Evolutionary conservation across 1,140 invertebrate genomes (phyloP).

Genomic region (Melitaea cinxia): DNA sequence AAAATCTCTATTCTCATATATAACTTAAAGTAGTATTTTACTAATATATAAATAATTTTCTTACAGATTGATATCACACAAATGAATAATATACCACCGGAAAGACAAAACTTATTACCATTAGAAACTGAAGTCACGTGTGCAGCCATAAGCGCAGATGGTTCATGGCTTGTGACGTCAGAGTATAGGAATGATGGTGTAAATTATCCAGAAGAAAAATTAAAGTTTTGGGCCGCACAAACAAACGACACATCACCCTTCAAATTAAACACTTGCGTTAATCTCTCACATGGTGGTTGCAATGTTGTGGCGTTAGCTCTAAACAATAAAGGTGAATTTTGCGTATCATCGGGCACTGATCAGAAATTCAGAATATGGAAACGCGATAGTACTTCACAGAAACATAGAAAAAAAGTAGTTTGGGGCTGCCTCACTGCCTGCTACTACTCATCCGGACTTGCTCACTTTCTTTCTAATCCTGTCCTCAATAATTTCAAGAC

Average conservation of each 20-base stretch:
- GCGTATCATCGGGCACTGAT: constrained; percentile 66
- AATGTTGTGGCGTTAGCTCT: constrained; percentile 64
- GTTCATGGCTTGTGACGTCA: constrained; percentile 66
- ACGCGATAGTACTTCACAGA: constrained; percentile 41
- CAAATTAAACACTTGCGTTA: constrained; percentile 67
- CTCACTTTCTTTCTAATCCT: constrained; percentile 52
- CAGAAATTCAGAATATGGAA: constrained; percentile 74
- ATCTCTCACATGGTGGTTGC: constrained; percentile 70
- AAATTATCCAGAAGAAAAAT: constrained; percentile 66
- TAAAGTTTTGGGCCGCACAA: constrained; percentile 66
- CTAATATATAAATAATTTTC: not conserved
- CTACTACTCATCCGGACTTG: constrained; percentile 69
- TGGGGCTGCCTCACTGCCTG: constrained; percentile 71
- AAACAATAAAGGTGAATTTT: constrained; percentile 61
- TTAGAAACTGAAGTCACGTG: constrained; percentile 73
- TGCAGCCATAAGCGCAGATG: constrained; percentile 57
- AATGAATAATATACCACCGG: constrained; percentile 68
- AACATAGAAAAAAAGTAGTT: constrained; percentile 39
- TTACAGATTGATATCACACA: constrained; percentile 77
- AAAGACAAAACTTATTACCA: constrained; percentile 70
- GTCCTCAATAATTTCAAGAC: constrained; percentile 63
- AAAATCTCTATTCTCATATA: not conserved
- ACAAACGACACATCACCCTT: constrained; percentile 51
- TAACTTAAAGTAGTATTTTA: not conserved
- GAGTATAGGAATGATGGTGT: constrained; percentile 72